Evolutionary conservation across 2,888 invertebrate genomes (phyloP), one percentile per base, ranked within the genome.

Genomic region (Oscheius sp.): DNA sequence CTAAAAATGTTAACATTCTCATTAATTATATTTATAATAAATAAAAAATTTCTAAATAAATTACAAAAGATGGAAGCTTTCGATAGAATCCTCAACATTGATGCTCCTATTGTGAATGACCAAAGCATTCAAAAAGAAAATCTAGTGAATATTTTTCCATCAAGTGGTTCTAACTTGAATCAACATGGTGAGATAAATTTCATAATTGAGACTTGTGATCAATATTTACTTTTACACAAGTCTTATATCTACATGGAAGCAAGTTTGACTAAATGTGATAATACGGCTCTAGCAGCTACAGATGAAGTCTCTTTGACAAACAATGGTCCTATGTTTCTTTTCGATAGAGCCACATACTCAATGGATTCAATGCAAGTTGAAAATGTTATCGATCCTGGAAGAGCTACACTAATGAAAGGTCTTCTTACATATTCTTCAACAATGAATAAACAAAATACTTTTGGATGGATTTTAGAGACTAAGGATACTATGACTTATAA

Each of bases 351-450:
- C 31, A 78, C 68, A 53, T 78, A 78, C 72, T 31, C 31, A 17
- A 52, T 74, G 67, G 78, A 74, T 78, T 57, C 52, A 57, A n/a
- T n/a, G n/a, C n/a, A n/a, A n/a, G n/a, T n/a, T n/a, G n/a, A n/a
- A n/a, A n/a, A n/a, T n/a, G n/a, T n/a, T n/a, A n/a, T n/a, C n/a
- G 78, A 79, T 80, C 76, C 78, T 65, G 76, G 76, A 46, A 72
- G 75, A 71, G 78, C 76, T 48, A 39, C 46, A 70, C 73, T 79
- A 31, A 55, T 76, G 48, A 79, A 79, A 76, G 78, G 76, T 15
- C 63, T 76, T n/a, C n/a, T n/a, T n/a, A n/a, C n/a, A n/a, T n/a
- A n/a, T n/a, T n/a, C n/a, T n/a, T n/a, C n/a, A n/a, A n/a, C n/a
- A n/a, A n/a, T n/a, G n/a, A n/a, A n/a, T n/a, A n/a, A n/a, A n/a